These are phyloP conservation scores for Patella pellucida DNA, from an alignment of 2,888 invertebrate genomes.

Conservation along the genomic window DNA sequence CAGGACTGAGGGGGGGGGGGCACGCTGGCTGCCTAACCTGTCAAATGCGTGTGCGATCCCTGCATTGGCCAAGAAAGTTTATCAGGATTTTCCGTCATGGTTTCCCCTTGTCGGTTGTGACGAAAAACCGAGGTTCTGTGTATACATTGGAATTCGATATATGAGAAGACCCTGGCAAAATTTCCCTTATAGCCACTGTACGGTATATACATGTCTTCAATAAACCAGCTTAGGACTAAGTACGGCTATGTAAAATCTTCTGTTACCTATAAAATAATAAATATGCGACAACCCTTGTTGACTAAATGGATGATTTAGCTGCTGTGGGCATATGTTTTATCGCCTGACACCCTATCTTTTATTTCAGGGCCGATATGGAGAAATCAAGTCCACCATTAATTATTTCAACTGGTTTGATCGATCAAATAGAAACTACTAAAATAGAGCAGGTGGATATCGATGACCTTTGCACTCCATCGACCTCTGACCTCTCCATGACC, in stretches of 20 bases:
- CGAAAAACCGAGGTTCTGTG: no score
- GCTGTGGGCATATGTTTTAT: no score
- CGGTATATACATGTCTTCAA: neutral
- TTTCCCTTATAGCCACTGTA: no score
- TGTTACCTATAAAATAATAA: no score
- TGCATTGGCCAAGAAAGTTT: no score
- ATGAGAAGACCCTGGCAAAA: neutral
- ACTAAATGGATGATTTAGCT: no score
- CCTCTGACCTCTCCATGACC: constrained; percentile 30
- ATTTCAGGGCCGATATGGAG: constrained; percentile 44
- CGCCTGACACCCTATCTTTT: constrained; percentile 8
- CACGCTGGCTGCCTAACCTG: neutral
- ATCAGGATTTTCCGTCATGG: no score
- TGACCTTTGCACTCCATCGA: constrained; percentile 42
- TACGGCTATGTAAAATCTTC: constrained; percentile 14
- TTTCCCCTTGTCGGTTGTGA: no score
- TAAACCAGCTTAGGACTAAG: no score
- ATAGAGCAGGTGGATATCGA: constrained; percentile 46
- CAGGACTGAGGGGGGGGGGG: no score
- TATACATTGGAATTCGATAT: no score
- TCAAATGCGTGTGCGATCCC: neutral
- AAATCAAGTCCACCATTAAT: constrained; percentile 63
- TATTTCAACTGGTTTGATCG: constrained; percentile 66
- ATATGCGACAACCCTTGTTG: no score
- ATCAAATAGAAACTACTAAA: constrained; percentile 52